These are phyloP conservation scores for Ursus arctos DNA, from an alignment of 2,113 vertebrate genomes.

Conservation along the genomic window DNA sequence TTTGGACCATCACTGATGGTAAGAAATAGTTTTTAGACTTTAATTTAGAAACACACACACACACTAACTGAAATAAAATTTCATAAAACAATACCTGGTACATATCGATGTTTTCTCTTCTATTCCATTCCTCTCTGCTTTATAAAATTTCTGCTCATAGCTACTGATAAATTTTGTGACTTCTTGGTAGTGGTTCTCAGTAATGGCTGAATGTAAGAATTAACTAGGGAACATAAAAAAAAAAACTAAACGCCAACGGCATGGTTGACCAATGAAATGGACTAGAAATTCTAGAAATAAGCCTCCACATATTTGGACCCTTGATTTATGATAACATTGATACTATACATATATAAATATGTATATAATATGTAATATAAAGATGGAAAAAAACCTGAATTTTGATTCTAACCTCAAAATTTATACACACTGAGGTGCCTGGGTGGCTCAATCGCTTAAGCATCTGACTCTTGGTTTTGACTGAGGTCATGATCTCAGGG, in stretches of 20 bases:
- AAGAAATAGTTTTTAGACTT: background rate
- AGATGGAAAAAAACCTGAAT: background rate
- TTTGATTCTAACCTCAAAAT: background rate
- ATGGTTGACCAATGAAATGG: background rate
- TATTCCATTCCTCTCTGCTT: background rate
- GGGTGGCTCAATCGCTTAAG: background rate
- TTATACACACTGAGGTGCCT: background rate
- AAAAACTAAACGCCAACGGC: background rate
- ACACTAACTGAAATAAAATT: background rate
- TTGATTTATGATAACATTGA: background rate
- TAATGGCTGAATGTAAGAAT: background rate
- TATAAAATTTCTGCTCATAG: background rate
- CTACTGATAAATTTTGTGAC: conserved; percentile 13
- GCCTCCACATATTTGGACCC: background rate
- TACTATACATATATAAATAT: background rate
- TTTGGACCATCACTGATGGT: background rate
- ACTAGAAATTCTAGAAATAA: background rate
- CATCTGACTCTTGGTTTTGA: background rate
- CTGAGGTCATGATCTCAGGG: background rate
- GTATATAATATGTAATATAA: background rate
- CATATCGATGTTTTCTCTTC: background rate
- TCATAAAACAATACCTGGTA: background rate
- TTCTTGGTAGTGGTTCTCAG: background rate
- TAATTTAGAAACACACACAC: background rate
- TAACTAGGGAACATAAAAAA: background rate